Base-by-base conservation (phyloP, 2,888 invertebrate species). In the Cosmopolites sordidus region DNA sequence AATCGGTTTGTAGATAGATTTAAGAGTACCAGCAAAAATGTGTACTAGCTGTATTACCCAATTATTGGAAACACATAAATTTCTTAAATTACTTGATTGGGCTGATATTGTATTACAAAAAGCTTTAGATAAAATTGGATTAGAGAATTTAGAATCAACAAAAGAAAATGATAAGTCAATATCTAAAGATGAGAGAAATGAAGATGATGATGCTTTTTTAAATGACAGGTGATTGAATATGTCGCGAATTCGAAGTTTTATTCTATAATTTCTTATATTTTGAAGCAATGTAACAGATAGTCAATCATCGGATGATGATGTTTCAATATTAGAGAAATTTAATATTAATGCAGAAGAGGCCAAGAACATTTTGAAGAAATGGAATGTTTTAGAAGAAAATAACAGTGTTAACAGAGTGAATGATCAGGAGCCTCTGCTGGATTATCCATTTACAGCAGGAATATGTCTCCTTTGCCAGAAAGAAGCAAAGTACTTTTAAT, bases 301-400 rank as follows among this genome's bases (percentile, higher is more conserved):
- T 6, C n/a, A 33, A 4, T 45, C 45, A 37, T 47, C 40, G 8
- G 47, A 50, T 39, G 54, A 54, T 47, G 54, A 54, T 18, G 39
- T 40, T n/a, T 50, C 54, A 14, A n/a, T 54, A 14, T 41, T 39
- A 11, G 39, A 50, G 27, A 54, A 40, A 30, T 52, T 38, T 38
- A 43, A 43, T 11, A 43, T 43, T 29, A n/a, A 46, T n/a, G 6
- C 12, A 18, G 17, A 11, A 11, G 44, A 33, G 46, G n/a, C 33
- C n/a, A 16, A 27, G 16, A 12, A 15, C 16, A n/a, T 22, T 27
- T 16, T 39, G 16, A 22, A 39, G 27, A 14, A 22, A 22, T 8
- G 11, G 1, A 16, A 4, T 16, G 1, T 14, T 37, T 2, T 15
- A 4, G 16, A 45, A 14, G 16, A 45, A 45, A 30, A 12, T 17